Base-by-base conservation (phyloP, 2,888 invertebrate species). In the Cephus pulcher region DNA sequence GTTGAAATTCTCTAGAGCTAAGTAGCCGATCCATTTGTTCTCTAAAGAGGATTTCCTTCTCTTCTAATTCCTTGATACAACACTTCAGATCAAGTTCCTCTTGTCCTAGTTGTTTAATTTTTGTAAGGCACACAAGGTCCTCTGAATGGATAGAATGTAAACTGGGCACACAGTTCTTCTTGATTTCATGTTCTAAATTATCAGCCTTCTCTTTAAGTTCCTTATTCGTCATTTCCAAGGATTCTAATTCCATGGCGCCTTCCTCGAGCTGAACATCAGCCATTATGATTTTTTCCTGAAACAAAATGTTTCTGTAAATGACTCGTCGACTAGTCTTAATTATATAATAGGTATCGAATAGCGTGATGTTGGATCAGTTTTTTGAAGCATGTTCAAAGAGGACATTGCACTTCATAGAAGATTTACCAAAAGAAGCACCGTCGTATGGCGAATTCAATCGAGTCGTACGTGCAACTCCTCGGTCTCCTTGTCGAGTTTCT, bases 391-490 rank as follows among this genome's bases (percentile, higher is more conserved):
- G 56, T 56, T 56, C 56, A 23, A 56, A 56, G 23, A 56, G 56
- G 56, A 56, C 56, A 56, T 56, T 56, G 15, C 56, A 56, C 56
- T 56, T 56, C 56, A 56, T 56, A 23, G 56, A 82, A 85, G 79
- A 87, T 86, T 88, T 86, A 88, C 86, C 88, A 84, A 79, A 80
- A 82, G 56, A 56, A 56, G 56, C 56, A 75, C 82, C 81, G 81
- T 77, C 80, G 84, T 74, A 81, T 78, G 80, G 80, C 80, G 79
- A 86, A 86, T 85, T 80, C 83, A 84, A 78, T 87, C 87, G 71
- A 33, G 71, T 32, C 71, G 86, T 89, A 91, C 90, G 87, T 91
- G 89, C 86, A 90, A 89, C 81, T 90, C 85, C 75, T 85, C 79
- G 78, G 87, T 89, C 84, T 90, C 89, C 32, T 76, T 77, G 40